Evolutionary conservation across 92 coral and sea anemone species (phyloP).

Genomic region (Montipora capitata): DNA sequence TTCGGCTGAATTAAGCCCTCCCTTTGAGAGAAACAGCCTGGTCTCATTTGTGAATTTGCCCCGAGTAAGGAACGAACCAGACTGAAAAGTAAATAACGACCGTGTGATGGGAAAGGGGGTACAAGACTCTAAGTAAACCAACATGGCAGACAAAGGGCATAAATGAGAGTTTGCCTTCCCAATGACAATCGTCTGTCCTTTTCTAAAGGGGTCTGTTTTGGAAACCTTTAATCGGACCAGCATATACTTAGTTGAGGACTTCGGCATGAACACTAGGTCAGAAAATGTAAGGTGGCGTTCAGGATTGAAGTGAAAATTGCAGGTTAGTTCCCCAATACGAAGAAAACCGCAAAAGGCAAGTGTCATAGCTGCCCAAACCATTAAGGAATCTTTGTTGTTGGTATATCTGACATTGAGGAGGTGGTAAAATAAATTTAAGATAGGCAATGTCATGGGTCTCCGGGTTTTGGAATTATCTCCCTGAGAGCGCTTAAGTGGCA

Average conservation of each 20-base stretch:
- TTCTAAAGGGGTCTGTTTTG: slow-evolving; percentile 68
- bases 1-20: too few relatives aligned
- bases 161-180: slow-evolving; percentile 49
- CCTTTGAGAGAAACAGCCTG: too few relatives aligned
- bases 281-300: slow-evolving; percentile 14
- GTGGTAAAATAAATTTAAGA: slow-evolving; percentile 35
- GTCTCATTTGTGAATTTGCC: too few relatives aligned
- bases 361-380: slow-evolving; percentile 75
- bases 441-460: slow-evolving; percentile 52
- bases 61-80: too few relatives aligned
- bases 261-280: slow-evolving; percentile 9
- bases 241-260: slow-evolving; percentile 36
- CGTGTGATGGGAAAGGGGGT: slow-evolving; percentile 16
- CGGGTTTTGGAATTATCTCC: slow-evolving; percentile 45
- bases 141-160: slow-evolving; percentile 48
- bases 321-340: slow-evolving; percentile 42
- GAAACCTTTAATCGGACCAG: slow-evolving; percentile 31
- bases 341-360: slow-evolving; percentile 62
- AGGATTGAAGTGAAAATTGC: slow-evolving; percentile 29
- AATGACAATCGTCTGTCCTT: slow-evolving; percentile 43
- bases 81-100: not conserved
- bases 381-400: slow-evolving; percentile 39
- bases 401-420: slow-evolving; percentile 40
- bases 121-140: slow-evolving; percentile 30
- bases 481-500: slow-evolving; percentile 37